These are phyloP conservation scores for Naso thynnoides DNA, from an alignment of 2,797 vertebrate genomes.

Conservation along the genomic window DNA sequence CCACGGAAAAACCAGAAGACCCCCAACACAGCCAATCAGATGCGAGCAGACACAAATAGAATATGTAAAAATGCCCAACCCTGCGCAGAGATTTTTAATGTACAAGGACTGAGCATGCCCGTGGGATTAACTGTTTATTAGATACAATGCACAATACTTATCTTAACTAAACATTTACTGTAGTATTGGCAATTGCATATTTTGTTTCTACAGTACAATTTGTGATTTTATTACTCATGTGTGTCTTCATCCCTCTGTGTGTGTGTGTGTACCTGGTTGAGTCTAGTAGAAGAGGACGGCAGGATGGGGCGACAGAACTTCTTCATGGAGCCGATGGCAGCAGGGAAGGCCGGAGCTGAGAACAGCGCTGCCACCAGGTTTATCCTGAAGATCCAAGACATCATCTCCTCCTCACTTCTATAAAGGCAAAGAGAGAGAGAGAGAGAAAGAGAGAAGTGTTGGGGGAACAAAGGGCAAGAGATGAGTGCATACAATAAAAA, in stretches of 20 bases:
- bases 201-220: background rate
- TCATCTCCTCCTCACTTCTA: slow-evolving; percentile 97
- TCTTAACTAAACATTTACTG: background rate
- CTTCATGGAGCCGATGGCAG: slow-evolving; percentile 97
- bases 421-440: slow-evolving; percentile 6
- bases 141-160: background rate
- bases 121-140: background rate
- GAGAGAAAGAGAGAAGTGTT: slow-evolving; percentile 5
- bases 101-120: background rate
- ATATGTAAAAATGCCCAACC: slow-evolving; percentile 27
- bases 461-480: background rate
- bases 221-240: background rate
- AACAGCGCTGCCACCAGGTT: slow-evolving; percentile 96
- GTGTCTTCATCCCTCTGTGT: background rate
- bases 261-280: slow-evolving; percentile 88
- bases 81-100: slow-evolving; percentile 7
- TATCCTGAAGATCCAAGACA: slow-evolving; percentile 97
- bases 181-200: background rate
- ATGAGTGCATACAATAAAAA: background rate
- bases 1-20: slow-evolving; percentile 26
- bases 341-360: slow-evolving; percentile 96
- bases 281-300: slow-evolving; percentile 93
- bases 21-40: slow-evolving; percentile 58
- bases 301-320: slow-evolving; percentile 95
- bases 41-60: slow-evolving; percentile 48